phyloP scores from a whole-genome alignment of 2,797 vertebrate genomes.

The Oryzias dopingdopingensis region DNA sequence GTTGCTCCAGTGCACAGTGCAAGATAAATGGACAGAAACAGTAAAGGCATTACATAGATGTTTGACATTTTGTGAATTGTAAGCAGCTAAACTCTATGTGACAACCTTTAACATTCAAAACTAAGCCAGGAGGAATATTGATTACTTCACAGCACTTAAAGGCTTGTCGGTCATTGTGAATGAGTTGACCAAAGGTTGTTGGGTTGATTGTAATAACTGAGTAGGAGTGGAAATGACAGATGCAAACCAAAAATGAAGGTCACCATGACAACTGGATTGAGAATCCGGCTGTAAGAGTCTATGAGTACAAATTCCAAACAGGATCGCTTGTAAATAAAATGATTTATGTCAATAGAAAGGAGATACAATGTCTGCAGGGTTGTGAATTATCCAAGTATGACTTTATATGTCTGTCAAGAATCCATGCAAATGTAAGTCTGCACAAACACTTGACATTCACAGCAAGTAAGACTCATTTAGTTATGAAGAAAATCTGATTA shows the following conservation, averaged over 20 bases:
- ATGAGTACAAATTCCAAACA: slow-evolving; percentile 3
- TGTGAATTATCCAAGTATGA: too few species aligned
- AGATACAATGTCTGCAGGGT: not conserved
- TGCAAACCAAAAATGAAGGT: slow-evolving; percentile 14
- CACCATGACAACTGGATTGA: not conserved
- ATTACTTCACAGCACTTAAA: slow-evolving; percentile 20
- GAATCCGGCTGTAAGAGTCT: not conserved
- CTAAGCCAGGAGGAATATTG: slow-evolving; percentile 11
- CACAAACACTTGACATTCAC: too few species aligned
- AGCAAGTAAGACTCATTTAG: too few species aligned
- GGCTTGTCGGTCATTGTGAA: slow-evolving; percentile 43
- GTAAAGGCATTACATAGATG: not conserved
- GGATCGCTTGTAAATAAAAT: not conserved
- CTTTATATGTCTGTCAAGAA: too few species aligned
- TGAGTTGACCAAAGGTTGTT: slow-evolving; percentile 30
- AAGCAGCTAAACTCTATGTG: slow-evolving; percentile 5
- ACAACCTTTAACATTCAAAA: slow-evolving; percentile 14
- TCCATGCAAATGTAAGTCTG: too few species aligned
- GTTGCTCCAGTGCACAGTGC: not conserved
- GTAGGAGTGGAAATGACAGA: slow-evolving; percentile 25
- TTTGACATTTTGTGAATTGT: slow-evolving; percentile 14
- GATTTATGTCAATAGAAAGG: not conserved
- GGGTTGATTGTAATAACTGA: slow-evolving; percentile 32
- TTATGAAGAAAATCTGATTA: too few species aligned
- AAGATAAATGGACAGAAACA: slow-evolving; percentile 11